Percentiles rank a stretch among this genome's conserved stretches.
phyloP scores from a whole-genome alignment of 2,888 invertebrate species.

The Coecobrya sp. region DNA sequence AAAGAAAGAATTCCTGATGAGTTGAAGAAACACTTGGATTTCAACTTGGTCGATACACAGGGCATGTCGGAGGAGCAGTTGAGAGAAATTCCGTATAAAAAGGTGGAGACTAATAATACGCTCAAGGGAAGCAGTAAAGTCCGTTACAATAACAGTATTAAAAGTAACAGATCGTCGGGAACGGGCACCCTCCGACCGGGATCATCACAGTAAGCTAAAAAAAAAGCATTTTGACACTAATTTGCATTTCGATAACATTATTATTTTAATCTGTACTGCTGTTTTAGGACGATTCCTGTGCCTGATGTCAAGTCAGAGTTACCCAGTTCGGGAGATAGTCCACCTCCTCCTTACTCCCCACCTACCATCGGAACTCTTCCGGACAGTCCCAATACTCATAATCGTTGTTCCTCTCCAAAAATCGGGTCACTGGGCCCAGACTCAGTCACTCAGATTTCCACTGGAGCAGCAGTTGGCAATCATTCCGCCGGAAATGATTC shows the following conservation, averaged over 20 bases:
- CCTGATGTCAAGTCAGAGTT: conserved; percentile 83
- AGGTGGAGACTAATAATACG: conserved; percentile 90
- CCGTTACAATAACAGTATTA: conserved; percentile 83
- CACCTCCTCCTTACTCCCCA: conserved; percentile 88
- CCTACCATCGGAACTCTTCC: conserved; percentile 74
- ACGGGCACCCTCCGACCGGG: conserved; percentile 76
- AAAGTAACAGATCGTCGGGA: conserved; percentile 76
- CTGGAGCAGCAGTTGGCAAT: conserved; percentile 54
- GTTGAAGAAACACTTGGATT: conserved; percentile 95
- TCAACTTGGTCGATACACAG: conserved; percentile 95
- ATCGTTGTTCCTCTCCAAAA: conserved; percentile 69
- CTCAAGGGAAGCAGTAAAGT: conserved; percentile 75
- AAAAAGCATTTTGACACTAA: neutral
- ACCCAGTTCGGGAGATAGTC: conserved; percentile 87
- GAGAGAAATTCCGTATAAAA: conserved; percentile 95
- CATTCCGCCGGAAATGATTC: conserved; percentile 65
- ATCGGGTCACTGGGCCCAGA: conserved; percentile 81
- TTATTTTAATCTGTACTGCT: neutral
- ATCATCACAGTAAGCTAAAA: conserved; percentile 80
- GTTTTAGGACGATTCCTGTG: conserved; percentile 71
- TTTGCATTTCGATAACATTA: neutral
- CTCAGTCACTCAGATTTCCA: conserved; percentile 82
- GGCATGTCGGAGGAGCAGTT: conserved; percentile 96
- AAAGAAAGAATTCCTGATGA: conserved; percentile 93
- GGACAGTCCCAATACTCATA: neutral